phyloP scores from a whole-genome alignment of 1,140 invertebrate species.

The Chlorops oryzae region DNA sequence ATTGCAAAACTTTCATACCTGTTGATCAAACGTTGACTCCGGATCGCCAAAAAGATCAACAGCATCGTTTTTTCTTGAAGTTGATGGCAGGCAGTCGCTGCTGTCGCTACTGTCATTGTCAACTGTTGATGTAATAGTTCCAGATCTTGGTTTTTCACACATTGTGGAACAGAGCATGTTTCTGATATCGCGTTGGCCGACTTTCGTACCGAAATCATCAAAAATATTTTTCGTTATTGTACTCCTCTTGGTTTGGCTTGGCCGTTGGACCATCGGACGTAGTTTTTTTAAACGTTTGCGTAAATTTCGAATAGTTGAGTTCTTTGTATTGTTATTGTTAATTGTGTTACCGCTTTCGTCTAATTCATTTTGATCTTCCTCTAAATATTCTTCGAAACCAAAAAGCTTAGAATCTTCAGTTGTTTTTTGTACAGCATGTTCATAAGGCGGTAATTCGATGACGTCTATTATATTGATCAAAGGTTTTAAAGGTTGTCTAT shows the following conservation, averaged over 20 bases:
- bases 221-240: constrained; percentile 11
- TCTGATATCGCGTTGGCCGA: constrained; percentile 30
- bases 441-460: constrained; percentile 30
- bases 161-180: constrained; percentile 37
- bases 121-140: neutral
- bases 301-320: constrained; percentile 17
- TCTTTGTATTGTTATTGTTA: neutral
- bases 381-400: constrained; percentile 19
- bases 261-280: constrained; percentile 21
- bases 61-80: constrained; percentile 8
- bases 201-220: constrained; percentile 8
- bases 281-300: constrained; percentile 23
- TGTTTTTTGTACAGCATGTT: constrained; percentile 13
- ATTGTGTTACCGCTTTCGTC: neutral
- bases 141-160: neutral
- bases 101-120: neutral
- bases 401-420: constrained; percentile 12
- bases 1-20: constrained; percentile 16
- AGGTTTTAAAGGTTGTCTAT: constrained; percentile 31
- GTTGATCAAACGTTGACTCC: constrained; percentile 32
- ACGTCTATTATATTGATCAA: constrained; percentile 42
- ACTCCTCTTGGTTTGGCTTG: constrained; percentile 7
- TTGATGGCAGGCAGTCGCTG: neutral
- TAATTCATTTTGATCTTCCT: neutral
- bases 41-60: constrained; percentile 23